These are phyloP conservation scores for Ictalurus punctatus DNA, from an alignment of 2,113 vertebrate species.

Conservation along the genomic window DNA sequence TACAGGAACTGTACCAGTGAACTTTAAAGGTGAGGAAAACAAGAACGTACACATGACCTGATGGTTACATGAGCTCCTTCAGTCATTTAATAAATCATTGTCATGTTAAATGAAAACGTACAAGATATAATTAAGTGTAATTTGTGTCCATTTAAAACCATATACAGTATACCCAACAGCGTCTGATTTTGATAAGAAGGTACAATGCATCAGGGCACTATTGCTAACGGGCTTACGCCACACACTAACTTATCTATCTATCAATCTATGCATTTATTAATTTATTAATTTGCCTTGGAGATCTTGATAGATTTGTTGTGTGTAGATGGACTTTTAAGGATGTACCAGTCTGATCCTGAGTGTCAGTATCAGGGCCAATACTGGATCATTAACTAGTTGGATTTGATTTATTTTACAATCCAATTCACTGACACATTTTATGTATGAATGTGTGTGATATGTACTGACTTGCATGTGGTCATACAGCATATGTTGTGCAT, in stretches of 20 bases:
- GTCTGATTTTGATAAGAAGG: no score
- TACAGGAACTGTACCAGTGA: constrained; percentile 92
- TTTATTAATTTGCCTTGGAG: not conserved
- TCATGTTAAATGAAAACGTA: not conserved
- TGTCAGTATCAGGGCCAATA: no score
- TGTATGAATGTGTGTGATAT: not conserved
- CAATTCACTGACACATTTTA: not conserved
- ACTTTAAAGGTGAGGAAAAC: constrained; percentile 84
- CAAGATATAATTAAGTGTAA: not conserved
- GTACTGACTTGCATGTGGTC: not conserved
- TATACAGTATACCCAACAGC: not conserved
- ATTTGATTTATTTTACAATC: not conserved
- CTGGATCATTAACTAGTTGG: not conserved
- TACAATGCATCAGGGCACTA: not conserved
- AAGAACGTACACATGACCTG: not conserved
- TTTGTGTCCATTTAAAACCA: not conserved
- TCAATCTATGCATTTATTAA: not conserved
- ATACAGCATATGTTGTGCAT: not conserved
- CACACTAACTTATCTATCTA: not conserved
- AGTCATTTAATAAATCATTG: not conserved
- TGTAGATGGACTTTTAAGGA: not conserved
- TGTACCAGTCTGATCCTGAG: not conserved
- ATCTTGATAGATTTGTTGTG: not conserved
- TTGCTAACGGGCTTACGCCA: not conserved
- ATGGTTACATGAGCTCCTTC: not conserved